These are phyloP conservation scores for Clistopyga incitator DNA, from an alignment of 2,888 invertebrate genomes.

Conservation along the genomic window DNA sequence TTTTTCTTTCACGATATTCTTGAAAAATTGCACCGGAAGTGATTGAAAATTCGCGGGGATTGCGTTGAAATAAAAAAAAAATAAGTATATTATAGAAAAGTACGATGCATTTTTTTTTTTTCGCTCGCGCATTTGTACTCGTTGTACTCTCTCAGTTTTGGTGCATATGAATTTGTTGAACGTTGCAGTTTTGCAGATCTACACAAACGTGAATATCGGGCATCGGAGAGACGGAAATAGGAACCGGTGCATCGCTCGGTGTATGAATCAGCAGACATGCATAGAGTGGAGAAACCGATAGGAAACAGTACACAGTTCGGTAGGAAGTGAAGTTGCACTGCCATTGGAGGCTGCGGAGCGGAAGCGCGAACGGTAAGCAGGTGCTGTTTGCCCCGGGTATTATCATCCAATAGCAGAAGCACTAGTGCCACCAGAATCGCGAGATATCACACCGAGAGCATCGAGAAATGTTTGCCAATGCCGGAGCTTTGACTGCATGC, in stretches of 20 bases:
- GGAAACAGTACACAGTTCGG: constrained; percentile 14
- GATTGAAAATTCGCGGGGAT: not conserved
- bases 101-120: not conserved
- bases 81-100: not conserved
- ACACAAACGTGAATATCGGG: not conserved
- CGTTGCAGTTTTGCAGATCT: not conserved
- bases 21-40: not conserved
- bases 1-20: no score
- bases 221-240: constrained; percentile 2
- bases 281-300: not conserved
- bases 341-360: constrained; percentile 28
- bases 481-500: constrained; percentile 34
- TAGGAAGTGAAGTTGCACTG: constrained; percentile 29
- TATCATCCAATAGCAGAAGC: constrained; percentile 41
- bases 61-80: no score
- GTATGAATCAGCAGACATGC: constrained; percentile 16
- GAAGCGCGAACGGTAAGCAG: constrained; percentile 57
- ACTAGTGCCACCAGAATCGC: constrained; percentile 33
- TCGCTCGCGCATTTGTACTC: not conserved
- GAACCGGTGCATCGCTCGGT: constrained; percentile 21
- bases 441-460: constrained; percentile 47
- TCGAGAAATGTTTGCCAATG: constrained; percentile 59
- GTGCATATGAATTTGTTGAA: not conserved
- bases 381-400: constrained; percentile 54
- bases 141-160: not conserved